Evolutionary conservation across 1,140 invertebrate species (phyloP), one percentile per base, ranked within the genome.

Genomic region (Coptotermes formosanus): DNA sequence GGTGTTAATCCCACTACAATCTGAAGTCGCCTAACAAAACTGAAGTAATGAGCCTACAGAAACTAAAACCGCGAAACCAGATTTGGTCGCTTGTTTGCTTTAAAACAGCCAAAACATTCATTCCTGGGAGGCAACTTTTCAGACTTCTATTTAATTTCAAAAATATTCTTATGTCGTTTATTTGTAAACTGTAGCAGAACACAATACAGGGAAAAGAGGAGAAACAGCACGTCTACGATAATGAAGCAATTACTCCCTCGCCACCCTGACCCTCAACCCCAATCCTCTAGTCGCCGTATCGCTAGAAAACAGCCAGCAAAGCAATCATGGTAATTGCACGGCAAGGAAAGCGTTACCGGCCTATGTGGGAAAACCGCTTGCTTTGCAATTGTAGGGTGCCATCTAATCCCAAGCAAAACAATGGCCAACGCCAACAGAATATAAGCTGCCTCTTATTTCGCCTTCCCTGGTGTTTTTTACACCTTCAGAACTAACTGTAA

Each of bases 171-270:
- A 75, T 11, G 30, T 30, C 25, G 8, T 75, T 30, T 30, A 12
- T 6, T 75, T 75, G 64, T 30, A 75, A 75, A 75, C 64, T 12
- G 8, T 30, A 30, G n/a, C 82, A 21, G 21, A 48, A 48, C 43
- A 48, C 21, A 48, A 25, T 0, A 38, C 32, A 43, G 9, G 43
- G 82, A 21, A 48, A 16, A 19, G 38, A 23, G 25, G 19, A 25
- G n/a, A 1, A 30, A 2, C 7, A 30, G 83, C 44, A 59, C 83
- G 52, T 55, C 83, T 84, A 84, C 83, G 83, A 52, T 84, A 84
- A 84, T 84, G 83, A 84, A 84, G 83, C 83, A 84, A 84, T 84
- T 84, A 84, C 83, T 84, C 83, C 83, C n/a, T 52, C 45, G 8
- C 83, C 83, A 43, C 9, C 82, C 82, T 44, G 6, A 32, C 82